Base-by-base conservation (phyloP, 1,140 invertebrate species). In the Halictus rubicundus region DNA sequence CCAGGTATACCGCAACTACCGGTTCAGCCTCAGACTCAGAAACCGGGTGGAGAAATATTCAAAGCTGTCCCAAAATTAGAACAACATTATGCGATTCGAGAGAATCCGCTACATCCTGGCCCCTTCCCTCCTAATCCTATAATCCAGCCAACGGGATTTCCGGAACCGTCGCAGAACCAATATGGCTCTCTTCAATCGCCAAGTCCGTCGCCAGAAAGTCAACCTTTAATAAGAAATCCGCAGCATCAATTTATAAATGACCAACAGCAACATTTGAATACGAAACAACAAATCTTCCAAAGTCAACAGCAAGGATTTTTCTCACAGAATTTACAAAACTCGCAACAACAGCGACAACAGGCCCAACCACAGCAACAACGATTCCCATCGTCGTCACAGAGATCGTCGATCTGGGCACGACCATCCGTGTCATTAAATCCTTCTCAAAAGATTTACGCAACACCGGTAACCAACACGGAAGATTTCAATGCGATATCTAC, bases 61-160 rank as follows among this genome's bases (percentile, higher is more conserved):
- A 94, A 95, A 78, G 94, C 96, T 42, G 94, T 97, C 72, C 95
- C 96, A 10, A 96, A 96, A 92, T 95, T 95, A 76, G 96, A 97
- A 91, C 96, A 96, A 83, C 96, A 97, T 88, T 95, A 91, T 27
- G 86, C 93, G 0, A 91, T 93, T n/a, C 83, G 91, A 68, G 92
- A 93, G 78, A 93, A 93, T 81, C 92, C 92, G 12, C 88, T 88
- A 57, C 91, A 92, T 77, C 92, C 92, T 0, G 92, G 92, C 27
- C 92, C 92, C 0, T 93, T 93, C 78, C 92, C 92, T 16, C 90
- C 89, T 16, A 92, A 89, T 77, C 82, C 88, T 6, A 37, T 82
- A 25, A 32, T 84, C 2, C 78, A 85, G 25, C 27, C 87, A 37
- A 68, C 85, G 4, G 60, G 85, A 27, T 88, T 81, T 19, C 39